Percentiles rank a stretch among this genome's conserved stretches.
These are phyloP conservation scores for Drosophila mimetica DNA, from an alignment of 2,888 invertebrate genomes.

Conservation along the genomic window DNA sequence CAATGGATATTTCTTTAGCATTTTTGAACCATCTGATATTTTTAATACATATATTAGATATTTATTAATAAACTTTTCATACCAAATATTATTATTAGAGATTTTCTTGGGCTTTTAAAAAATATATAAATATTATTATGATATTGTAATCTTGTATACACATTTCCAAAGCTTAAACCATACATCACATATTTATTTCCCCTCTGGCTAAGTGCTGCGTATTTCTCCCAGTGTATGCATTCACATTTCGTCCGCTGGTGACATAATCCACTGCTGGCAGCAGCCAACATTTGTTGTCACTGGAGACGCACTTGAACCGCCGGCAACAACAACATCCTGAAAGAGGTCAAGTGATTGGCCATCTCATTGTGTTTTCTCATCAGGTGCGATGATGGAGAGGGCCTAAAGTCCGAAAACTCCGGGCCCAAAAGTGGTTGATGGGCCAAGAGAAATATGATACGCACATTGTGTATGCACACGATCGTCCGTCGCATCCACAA, in stretches of 20 bases:
- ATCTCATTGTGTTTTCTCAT: conserved; percentile 82
- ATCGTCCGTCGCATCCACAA: conserved; percentile 59
- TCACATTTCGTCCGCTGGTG: conserved; percentile 44
- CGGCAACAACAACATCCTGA: conserved; percentile 80
- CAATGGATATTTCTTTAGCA: too few relatives aligned
- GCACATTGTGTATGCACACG: conserved; percentile 80
- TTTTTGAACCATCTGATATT: too few relatives aligned
- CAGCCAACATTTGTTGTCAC: conserved; percentile 13
- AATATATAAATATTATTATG: too few relatives aligned
- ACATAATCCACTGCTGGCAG: conserved; percentile 61
- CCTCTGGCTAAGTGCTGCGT: neutral
- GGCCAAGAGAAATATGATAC: conserved; percentile 80
- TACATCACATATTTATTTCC: too few relatives aligned
- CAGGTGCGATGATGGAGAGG: conserved; percentile 69
- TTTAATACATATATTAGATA: too few relatives aligned
- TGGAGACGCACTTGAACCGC: conserved; percentile 72
- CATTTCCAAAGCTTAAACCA: too few relatives aligned
- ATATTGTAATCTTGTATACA: too few relatives aligned
- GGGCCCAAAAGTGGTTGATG: conserved; percentile 10
- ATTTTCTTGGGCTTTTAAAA: too few relatives aligned
- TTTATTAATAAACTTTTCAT: too few relatives aligned
- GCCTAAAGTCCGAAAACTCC: conserved; percentile 9
- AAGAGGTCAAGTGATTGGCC: conserved; percentile 82
- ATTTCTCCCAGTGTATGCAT: conserved; percentile 16
- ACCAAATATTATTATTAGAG: too few relatives aligned